Percentiles rank a stretch among this genome's conserved stretches.
Evolutionary conservation across 2,888 invertebrate species (phyloP).

Genomic region (Syrista parreyssii): DNA sequence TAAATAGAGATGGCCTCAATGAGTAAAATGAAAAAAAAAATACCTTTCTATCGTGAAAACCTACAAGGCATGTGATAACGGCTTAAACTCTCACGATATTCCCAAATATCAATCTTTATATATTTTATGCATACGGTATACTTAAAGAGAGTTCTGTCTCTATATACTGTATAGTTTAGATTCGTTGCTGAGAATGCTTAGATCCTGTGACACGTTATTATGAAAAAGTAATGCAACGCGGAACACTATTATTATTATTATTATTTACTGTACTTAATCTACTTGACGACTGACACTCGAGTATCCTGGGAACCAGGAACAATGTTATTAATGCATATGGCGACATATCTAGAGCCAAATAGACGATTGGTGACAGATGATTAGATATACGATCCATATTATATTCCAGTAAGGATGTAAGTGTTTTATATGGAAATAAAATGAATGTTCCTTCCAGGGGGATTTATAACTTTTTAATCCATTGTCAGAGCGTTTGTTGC

Average conservation of each 20-base stretch:
- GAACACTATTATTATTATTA: not conserved
- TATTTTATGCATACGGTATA: not conserved
- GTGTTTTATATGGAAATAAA: constrained; percentile 43
- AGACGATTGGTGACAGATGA: not conserved
- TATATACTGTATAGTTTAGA: not conserved
- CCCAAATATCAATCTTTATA: not conserved
- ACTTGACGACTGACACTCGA: constrained; percentile 10
- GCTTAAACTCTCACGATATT: not conserved
- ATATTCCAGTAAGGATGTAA: constrained; percentile 31
- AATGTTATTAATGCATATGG: constrained; percentile 1
- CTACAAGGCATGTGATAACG: not conserved
- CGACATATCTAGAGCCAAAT: not conserved
- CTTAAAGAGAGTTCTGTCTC: not conserved
- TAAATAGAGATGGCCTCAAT: not conserved
- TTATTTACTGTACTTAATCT: constrained; percentile 4
- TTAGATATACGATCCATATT: constrained; percentile 7
- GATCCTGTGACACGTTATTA: not conserved
- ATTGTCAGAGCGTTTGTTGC: not conserved
- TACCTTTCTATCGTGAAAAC: not conserved
- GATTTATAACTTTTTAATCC: not conserved
- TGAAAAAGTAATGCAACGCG: not conserved
- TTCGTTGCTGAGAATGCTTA: not conserved
- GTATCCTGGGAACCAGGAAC: not conserved
- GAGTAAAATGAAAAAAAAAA: not conserved
- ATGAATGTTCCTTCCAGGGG: constrained; percentile 21